phyloP scores from a whole-genome alignment of 2,113 vertebrate genomes.

The Cynocephalus volans region DNA sequence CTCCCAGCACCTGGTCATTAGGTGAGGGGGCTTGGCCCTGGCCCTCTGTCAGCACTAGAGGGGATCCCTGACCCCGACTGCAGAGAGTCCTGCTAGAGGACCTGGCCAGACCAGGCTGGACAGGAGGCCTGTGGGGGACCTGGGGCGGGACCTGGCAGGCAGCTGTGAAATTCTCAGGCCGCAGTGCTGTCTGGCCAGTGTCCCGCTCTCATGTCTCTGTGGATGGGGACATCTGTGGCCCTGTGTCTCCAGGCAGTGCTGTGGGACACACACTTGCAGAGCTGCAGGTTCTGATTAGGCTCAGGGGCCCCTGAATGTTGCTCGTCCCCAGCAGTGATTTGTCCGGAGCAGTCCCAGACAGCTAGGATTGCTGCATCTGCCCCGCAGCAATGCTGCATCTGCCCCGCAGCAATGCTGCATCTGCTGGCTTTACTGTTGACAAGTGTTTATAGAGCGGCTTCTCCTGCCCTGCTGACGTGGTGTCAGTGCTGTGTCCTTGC shows the following conservation, averaged over 20 bases:
- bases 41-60: not conserved
- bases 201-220: fast-evolving
- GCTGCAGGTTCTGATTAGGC: not conserved
- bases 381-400: fast-evolving
- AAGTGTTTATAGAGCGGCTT: fast-evolving
- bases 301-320: not conserved
- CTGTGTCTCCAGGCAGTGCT: not conserved
- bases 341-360: not conserved
- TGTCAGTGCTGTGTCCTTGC: not conserved
- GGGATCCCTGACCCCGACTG: fast-evolving
- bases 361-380: not conserved
- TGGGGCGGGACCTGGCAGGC: not conserved
- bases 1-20: fast-evolving
- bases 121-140: not conserved
- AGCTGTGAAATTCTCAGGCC: not conserved
- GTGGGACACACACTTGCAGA: fast-evolving
- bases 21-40: too few species aligned
- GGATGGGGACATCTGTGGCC: not conserved
- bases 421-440: not conserved
- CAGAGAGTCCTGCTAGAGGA: not conserved
- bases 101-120: not conserved
- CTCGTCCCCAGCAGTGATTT: too few species aligned
- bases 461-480: fast-evolving
- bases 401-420: fast-evolving
- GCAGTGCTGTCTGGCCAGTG: not conserved